A percentile compares a stretch with the other conserved stretches of the same genome.
Conservation (phyloP, 2,888 invertebrate species). For the Cantharis flavilabris region DNA sequence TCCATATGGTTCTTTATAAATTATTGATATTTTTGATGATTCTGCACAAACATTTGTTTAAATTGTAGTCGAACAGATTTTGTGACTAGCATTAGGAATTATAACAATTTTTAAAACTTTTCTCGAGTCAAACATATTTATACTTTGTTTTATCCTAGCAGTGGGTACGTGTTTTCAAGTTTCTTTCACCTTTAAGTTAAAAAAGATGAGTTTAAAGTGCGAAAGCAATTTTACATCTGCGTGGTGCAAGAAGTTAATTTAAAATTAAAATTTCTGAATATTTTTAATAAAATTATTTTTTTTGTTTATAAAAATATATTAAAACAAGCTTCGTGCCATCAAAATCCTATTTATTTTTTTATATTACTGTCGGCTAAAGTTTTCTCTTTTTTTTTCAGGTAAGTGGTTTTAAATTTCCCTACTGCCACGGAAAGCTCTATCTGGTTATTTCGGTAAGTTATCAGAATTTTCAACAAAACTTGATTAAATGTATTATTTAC, state of each 20-base stretch:
- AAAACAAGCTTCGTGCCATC: background rate
- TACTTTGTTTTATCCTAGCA: background rate
- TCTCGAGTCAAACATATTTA: background rate
- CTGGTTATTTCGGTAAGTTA: background rate
- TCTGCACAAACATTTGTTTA: background rate
- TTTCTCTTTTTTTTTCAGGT: background rate
- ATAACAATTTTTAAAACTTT: background rate
- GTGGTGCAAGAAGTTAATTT: background rate
- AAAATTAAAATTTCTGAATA: background rate
- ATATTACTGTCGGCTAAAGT: background rate
- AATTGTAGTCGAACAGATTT: background rate
- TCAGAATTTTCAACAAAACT: background rate
- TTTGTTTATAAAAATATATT: background rate
- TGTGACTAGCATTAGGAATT: background rate
- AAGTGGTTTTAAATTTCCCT: background rate
- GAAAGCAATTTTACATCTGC: background rate
- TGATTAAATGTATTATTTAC: background rate
- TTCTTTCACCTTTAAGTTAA: background rate
- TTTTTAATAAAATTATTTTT: background rate
- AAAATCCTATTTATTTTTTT: background rate
- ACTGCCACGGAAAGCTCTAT: background rate
- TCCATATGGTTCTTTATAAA: background rate
- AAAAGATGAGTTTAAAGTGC: background rate
- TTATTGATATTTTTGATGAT: background rate
- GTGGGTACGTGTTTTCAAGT: background rate